Percentiles rank a stretch among this genome's conserved stretches.
phyloP scores from a whole-genome alignment of 2,888 invertebrate species.

The Plutella xylostella region DNA sequence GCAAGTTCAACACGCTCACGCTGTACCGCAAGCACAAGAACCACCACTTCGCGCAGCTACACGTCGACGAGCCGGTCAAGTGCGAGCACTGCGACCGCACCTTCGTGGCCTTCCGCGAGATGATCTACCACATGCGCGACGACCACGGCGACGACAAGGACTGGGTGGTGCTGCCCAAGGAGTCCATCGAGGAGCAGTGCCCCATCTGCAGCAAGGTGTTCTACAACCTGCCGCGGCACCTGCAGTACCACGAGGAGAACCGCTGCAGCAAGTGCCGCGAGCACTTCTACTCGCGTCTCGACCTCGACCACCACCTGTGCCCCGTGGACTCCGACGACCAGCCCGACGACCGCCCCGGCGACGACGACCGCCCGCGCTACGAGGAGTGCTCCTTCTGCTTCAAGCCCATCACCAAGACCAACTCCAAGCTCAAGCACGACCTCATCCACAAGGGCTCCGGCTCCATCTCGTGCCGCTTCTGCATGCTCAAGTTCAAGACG shows the following conservation, averaged over 20 bases:
- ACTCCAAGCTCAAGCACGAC: conserved; percentile 43
- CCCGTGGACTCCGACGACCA: conserved; percentile 58
- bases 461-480: conserved; percentile 61
- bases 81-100: conserved; percentile 67
- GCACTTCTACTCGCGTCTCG: conserved; percentile 50
- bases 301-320: conserved; percentile 56
- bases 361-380: conserved; percentile 30
- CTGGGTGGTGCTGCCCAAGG: conserved; percentile 56
- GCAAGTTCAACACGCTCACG: conserved; percentile 62
- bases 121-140: conserved; percentile 61
- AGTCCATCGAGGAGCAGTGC: conserved; percentile 49
- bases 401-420: conserved; percentile 49
- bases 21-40: conserved; percentile 63
- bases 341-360: conserved; percentile 20
- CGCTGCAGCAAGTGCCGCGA: conserved; percentile 59
- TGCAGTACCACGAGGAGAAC: conserved; percentile 58
- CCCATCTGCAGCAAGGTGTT: conserved; percentile 54
- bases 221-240: conserved; percentile 52
- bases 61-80: conserved; percentile 53
- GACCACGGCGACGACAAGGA: conserved; percentile 56
- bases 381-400: conserved; percentile 62
- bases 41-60: conserved; percentile 49
- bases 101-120: conserved; percentile 64
- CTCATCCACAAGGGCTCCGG: conserved; percentile 51
- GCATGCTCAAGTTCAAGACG: conserved; percentile 57